Conservation (phyloP, 2,888 invertebrate species). For the Arctia plantaginis region DNA sequence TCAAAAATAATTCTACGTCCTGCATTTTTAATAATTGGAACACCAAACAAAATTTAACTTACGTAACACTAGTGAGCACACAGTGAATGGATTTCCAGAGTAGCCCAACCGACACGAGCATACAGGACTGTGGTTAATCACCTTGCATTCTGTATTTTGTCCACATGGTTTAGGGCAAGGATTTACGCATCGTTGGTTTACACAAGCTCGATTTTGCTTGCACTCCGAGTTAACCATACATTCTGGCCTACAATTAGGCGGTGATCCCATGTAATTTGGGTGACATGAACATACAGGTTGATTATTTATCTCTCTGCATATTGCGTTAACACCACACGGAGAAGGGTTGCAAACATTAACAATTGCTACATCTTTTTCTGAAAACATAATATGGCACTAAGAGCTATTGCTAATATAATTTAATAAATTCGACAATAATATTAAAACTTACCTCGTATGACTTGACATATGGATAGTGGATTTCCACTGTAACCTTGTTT, state of each 20-base stretch:
- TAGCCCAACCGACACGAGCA: conserved; percentile 90
- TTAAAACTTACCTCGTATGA: conserved; percentile 69
- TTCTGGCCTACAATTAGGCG: conserved; percentile 88
- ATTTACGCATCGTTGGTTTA: conserved; percentile 89
- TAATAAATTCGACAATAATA: neutral
- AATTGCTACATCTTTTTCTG: conserved; percentile 69
- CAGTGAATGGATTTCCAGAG: conserved; percentile 90
- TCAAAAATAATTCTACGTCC: neutral
- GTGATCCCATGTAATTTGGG: conserved; percentile 88
- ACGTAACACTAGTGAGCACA: conserved; percentile 87
- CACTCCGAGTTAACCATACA: conserved; percentile 90
- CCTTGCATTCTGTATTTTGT: conserved; percentile 89
- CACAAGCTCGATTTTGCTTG: conserved; percentile 88
- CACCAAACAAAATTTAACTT: conserved; percentile 60
- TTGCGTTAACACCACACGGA: conserved; percentile 90
- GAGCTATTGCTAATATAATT: neutral
- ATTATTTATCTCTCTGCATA: conserved; percentile 90
- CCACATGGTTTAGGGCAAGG: conserved; percentile 91
- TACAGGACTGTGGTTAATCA: conserved; percentile 90
- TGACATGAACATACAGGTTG: conserved; percentile 91
- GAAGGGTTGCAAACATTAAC: conserved; percentile 90
- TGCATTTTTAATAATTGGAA: neutral
- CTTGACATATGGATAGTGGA: conserved; percentile 86
- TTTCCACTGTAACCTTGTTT: conserved; percentile 88
- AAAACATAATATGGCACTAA: conserved; percentile 42